A percentile compares a stretch with the other conserved stretches of the same genome.
Evolutionary conservation across 2,797 vertebrate genomes (phyloP).

Genomic region (Ptychadena robeensis): DNA sequence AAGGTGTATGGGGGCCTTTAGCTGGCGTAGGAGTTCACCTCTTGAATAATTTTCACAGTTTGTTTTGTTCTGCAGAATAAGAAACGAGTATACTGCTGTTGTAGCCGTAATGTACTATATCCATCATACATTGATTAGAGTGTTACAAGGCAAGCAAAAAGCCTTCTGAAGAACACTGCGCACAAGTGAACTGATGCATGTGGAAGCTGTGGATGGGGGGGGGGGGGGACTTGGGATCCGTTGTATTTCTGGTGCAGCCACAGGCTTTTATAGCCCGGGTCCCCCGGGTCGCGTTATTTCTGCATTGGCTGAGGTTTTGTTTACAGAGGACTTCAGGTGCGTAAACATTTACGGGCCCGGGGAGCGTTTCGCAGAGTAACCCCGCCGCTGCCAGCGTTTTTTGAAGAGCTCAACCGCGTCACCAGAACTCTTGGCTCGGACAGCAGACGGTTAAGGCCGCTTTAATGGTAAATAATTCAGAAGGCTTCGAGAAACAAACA

Average conservation of each 20-base stretch:
- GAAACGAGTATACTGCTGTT: not conserved
- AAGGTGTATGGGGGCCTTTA: too few species aligned
- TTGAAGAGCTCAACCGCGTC: not conserved
- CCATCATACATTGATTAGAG: conserved; percentile 4
- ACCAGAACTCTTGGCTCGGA: not conserved
- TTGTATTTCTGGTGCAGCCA: not conserved
- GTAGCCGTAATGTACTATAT: not conserved
- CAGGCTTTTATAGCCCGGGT: not conserved
- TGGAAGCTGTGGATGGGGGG: not conserved
- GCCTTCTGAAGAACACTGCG: not conserved
- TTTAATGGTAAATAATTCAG: conserved; percentile 55
- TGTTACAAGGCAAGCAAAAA: not conserved
- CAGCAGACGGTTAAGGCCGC: conserved; percentile 17
- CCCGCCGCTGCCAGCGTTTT: not conserved
- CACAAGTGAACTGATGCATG: conserved; percentile 2
- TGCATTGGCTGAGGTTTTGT: conserved; percentile 19
- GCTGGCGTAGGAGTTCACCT: too few species aligned
- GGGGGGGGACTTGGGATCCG: not conserved
- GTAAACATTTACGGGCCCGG: conserved; percentile 22
- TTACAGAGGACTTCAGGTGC: conserved; percentile 33
- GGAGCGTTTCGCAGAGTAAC: conserved; percentile 1
- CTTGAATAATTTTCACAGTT: too few species aligned
- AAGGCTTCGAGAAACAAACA: conserved; percentile 23
- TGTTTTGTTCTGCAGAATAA: not conserved
- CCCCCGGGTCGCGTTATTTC: conserved; percentile 29